Evolutionary conservation across 2,113 vertebrate species (phyloP).

Genomic region (Cyanocitta stelleri): DNA sequence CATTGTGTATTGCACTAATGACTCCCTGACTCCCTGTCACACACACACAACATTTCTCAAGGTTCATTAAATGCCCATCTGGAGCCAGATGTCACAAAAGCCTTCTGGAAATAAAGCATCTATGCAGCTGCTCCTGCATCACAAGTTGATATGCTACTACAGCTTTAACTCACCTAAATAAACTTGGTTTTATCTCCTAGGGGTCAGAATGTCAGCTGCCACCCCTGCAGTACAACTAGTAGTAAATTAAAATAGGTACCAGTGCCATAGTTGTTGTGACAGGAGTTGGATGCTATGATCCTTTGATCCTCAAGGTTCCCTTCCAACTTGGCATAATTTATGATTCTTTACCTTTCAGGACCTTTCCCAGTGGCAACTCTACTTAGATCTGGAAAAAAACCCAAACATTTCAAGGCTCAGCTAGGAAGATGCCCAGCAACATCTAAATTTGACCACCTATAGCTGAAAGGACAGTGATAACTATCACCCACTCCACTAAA

Average conservation of each 20-base stretch:
- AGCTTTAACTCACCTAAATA: neutral
- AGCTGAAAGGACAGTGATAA: neutral
- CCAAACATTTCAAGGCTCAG: neutral
- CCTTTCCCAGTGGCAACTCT: neutral
- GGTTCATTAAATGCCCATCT: neutral
- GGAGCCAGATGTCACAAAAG: neutral
- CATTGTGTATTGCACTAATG: fast-evolving
- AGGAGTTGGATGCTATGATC: fast-evolving
- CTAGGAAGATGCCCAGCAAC: neutral
- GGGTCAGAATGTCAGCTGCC: neutral
- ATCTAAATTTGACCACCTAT: neutral
- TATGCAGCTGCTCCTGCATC: neutral
- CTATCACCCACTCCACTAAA: neutral
- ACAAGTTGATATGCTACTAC: neutral
- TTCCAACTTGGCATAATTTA: neutral
- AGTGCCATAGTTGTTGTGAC: neutral
- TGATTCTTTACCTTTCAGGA: neutral
- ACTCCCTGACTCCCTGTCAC: neutral
- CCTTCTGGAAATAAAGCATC: neutral
- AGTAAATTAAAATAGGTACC: neutral
- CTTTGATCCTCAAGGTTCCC: neutral
- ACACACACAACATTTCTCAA: neutral
- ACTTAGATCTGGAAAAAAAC: neutral
- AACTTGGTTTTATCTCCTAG: neutral
- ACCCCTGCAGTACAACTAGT: neutral